These are phyloP conservation scores for Cheilinus undulatus DNA, from an alignment of 2,113 vertebrate species.

Conservation along the genomic window DNA sequence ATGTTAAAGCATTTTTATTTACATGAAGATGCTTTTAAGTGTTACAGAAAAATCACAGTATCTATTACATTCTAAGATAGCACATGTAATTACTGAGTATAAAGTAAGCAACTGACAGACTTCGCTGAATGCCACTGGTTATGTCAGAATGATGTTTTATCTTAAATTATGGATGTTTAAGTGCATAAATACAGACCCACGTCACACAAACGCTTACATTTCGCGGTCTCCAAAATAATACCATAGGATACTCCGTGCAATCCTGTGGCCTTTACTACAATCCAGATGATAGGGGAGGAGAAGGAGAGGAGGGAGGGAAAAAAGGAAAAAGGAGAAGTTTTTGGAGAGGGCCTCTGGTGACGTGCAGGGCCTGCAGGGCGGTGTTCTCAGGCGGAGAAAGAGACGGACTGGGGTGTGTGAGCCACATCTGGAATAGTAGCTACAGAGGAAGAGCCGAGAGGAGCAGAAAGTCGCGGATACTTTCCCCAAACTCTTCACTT, in stretches of 20 bases:
- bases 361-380: slow-evolving; percentile 83
- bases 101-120: neutral
- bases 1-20: too few species aligned
- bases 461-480: slow-evolving; percentile 57
- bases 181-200: neutral
- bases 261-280: slow-evolving; percentile 28
- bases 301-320: neutral
- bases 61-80: neutral
- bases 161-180: neutral
- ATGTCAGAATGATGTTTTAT: slow-evolving; percentile 1
- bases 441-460: slow-evolving; percentile 65
- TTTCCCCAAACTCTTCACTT: slow-evolving; percentile 53
- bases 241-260: slow-evolving; percentile 25
- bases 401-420: slow-evolving; percentile 72
- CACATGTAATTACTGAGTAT: neutral
- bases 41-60: neutral
- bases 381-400: slow-evolving; percentile 80
- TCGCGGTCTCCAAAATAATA: slow-evolving; percentile 15
- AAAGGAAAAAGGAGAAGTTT: neutral
- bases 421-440: slow-evolving; percentile 85
- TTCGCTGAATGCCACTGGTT: neutral
- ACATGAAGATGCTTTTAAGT: too few species aligned
- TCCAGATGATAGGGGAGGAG: slow-evolving; percentile 44
- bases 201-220: neutral
- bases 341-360: slow-evolving; percentile 74